Evolutionary conservation across 2,888 invertebrate genomes (phyloP), one percentile per base, ranked within the genome.

Genomic region (Muscina levida): DNA sequence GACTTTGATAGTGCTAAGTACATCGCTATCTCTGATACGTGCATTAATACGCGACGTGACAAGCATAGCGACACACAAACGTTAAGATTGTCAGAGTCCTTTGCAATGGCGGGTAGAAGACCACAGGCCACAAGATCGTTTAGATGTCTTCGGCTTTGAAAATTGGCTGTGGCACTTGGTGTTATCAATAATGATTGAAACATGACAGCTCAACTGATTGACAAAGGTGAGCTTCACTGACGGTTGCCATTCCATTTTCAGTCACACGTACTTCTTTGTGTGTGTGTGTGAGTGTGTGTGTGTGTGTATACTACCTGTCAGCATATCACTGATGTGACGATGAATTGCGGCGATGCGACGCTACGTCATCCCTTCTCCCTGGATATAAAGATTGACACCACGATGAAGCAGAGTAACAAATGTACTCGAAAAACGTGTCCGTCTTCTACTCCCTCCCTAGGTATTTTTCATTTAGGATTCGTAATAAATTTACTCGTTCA

Each of bases 401-500:
- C 39, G 24, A 24, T 8, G 39, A 15, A 68, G 24, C 39, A 53
- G 10, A 31, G n/a, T 24, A 39, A 44, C 11, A 53, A 53, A 56
- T 42, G 39, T 56, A 53, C 68, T 39, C 39, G 51, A 31, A 51
- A 42, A 56, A 42, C 53, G 31, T 31, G 31, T n/a, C 31, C 31
- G 31, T 5, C 31, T 31, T 8, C 8, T 53, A 53, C 53, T 68
- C 53, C 44, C 68, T 42, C 15, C 31, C n/a, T n/a, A 51, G 67
- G 17, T 24, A 65, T 42, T 44, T 65, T 65, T 65, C 56, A 51
- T 51, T 51, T 10, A 37, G 37, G 37, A 37, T 57, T 31, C 11
- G 57, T 31, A 57, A 57, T 57, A 59, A 59, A 59, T 39, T 31
- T 8, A 31, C 31, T 31, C n/a, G n/a, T n/a, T n/a, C n/a, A n/a